Conservation (phyloP, 2,797 vertebrate species). For the Hoplostethus mediterraneus region DNA sequence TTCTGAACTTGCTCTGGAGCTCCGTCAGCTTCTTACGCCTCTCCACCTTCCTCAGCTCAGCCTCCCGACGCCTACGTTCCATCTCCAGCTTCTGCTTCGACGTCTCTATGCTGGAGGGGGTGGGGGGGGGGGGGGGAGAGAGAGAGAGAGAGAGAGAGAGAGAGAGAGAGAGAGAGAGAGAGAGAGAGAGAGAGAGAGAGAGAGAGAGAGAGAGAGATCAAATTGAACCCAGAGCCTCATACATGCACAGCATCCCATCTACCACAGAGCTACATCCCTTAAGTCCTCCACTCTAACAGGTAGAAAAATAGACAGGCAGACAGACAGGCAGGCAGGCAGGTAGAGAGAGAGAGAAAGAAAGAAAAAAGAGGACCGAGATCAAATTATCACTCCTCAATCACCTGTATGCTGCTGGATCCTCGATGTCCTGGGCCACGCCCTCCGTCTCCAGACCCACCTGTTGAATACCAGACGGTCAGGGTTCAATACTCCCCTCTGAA, state of each 20-base stretch:
- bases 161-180: neutral
- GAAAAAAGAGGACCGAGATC: neutral
- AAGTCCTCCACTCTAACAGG: too few relatives aligned
- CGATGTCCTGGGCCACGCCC: conserved; percentile 85
- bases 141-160: neutral
- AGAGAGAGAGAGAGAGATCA: neutral
- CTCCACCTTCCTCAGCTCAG: conserved; percentile 81
- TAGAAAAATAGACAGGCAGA: too few relatives aligned
- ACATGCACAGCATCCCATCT: too few relatives aligned
- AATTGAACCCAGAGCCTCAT: too few relatives aligned
- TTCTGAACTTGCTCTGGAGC: conserved; percentile 81
- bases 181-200: neutral
- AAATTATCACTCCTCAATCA: conserved; percentile 56
- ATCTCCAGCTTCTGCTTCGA: conserved; percentile 87
- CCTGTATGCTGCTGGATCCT: conserved; percentile 90
- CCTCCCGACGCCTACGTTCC: conserved; percentile 84
- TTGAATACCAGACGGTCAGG: conserved; percentile 1
- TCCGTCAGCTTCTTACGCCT: conserved; percentile 80
- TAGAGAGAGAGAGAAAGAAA: neutral
- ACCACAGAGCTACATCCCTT: too few relatives aligned
- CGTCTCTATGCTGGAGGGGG: conserved; percentile 88
- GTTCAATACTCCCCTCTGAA: too few relatives aligned
- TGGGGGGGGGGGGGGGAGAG: rapidly evolving
- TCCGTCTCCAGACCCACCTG: conserved; percentile 86
- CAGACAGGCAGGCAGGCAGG: neutral